Conservation (phyloP, 2,113 vertebrate species). For the Pelecanus crispus region DNA sequence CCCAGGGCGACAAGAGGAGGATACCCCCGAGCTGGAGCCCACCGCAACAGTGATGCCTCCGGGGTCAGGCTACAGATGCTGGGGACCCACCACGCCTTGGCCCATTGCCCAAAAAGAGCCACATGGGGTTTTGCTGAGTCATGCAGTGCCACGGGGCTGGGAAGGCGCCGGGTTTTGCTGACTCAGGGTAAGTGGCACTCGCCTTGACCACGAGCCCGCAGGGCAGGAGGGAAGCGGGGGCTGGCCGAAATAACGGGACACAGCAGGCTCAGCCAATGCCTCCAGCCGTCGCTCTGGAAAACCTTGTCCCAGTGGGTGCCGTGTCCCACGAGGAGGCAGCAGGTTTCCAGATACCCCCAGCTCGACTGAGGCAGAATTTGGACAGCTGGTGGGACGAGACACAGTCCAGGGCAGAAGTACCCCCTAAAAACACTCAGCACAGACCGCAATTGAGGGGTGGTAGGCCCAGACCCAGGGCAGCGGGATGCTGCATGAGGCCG, state of each 20-base stretch:
- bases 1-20: not conserved
- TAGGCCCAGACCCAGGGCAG: not conserved
- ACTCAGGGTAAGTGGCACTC: conserved; percentile 9
- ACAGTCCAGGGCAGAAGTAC: not conserved
- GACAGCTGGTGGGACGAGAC: fast-evolving
- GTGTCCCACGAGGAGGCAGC: fast-evolving
- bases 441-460: fast-evolving
- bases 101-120: not conserved
- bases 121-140: not conserved
- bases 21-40: fast-evolving
- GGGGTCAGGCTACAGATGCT: not conserved
- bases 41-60: not conserved
- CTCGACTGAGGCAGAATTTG: not conserved
- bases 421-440: not conserved
- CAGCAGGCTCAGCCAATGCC: not conserved
- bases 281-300: fast-evolving
- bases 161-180: not conserved
- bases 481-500: fast-evolving
- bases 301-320: not conserved
- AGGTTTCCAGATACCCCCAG: fast-evolving
- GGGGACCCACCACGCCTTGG: not conserved
- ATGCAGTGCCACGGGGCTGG: fast-evolving
- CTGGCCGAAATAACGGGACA: not conserved
- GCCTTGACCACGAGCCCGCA: not conserved
- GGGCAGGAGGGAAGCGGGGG: not conserved